Percentiles rank a stretch among this genome's conserved stretches.
phyloP scores from a whole-genome alignment of 2,797 vertebrate genomes.

The Stomatorhinus walkeri region DNA sequence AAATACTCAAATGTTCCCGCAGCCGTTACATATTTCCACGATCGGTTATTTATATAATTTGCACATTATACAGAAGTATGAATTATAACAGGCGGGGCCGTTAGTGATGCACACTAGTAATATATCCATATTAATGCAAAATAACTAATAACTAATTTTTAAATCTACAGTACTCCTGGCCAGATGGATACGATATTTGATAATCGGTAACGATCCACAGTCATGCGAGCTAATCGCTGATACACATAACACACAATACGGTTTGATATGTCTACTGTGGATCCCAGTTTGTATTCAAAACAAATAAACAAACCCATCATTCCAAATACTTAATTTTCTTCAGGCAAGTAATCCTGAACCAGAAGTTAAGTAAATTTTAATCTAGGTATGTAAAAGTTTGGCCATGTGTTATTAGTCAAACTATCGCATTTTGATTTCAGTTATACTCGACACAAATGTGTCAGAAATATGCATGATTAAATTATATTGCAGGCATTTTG shows the following conservation, averaged over 20 bases:
- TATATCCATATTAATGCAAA: slow-evolving; percentile 1
- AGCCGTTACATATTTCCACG: background rate
- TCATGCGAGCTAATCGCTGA: background rate
- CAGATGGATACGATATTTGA: background rate
- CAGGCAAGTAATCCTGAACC: background rate
- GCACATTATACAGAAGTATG: background rate
- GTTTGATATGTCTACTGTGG: background rate
- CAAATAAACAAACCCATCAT: background rate
- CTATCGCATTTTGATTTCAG: background rate
- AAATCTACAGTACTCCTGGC: background rate
- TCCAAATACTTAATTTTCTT: background rate
- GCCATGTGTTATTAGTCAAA: background rate
- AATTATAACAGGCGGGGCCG: background rate
- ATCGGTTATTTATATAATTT: background rate
- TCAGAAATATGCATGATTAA: background rate
- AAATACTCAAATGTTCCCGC: background rate
- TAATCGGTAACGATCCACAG: background rate
- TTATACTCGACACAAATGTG: background rate
- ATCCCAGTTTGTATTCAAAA: background rate
- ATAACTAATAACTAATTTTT: background rate
- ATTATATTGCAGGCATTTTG: background rate
- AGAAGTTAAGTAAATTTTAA: background rate
- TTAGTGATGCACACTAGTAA: background rate
- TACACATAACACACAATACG: background rate
- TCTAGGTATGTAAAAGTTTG: background rate